phyloP scores from a whole-genome alignment of 2,888 invertebrate genomes.

The Graphium colonna region DNA sequence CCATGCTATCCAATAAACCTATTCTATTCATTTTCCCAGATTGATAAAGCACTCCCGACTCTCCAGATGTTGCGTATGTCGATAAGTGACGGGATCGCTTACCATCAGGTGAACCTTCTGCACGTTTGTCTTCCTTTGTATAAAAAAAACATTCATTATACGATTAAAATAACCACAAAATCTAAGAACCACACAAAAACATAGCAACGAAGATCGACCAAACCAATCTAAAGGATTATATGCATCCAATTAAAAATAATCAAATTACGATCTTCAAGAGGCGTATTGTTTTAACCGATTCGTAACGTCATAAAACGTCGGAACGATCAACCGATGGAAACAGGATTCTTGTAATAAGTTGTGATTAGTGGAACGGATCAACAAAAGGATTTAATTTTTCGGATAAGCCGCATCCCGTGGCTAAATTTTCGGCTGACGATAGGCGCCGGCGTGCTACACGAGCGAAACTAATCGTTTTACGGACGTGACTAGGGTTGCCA shows the following conservation, averaged over 20 bases:
- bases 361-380: conserved; percentile 10
- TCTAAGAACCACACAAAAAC: too few relatives aligned
- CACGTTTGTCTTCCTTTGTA: too few relatives aligned
- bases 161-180: not conserved
- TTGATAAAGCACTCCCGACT: too few relatives aligned
- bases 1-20: too few relatives aligned
- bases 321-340: not conserved
- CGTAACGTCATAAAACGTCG: not conserved
- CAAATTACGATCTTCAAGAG: too few relatives aligned
- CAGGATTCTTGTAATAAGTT: not conserved
- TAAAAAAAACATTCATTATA: not conserved
- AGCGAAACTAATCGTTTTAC: conserved; percentile 15
- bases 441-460: conserved; percentile 17
- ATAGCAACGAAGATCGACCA: too few relatives aligned
- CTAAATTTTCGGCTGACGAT: conserved; percentile 4
- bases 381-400: conserved; percentile 3
- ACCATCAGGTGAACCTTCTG: too few relatives aligned
- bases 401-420: not conserved
- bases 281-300: not conserved
- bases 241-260: not conserved
- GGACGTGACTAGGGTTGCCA: not conserved
- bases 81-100: too few relatives aligned
- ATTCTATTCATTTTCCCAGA: too few relatives aligned
- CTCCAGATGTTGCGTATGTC: too few relatives aligned
- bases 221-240: not conserved